Base-by-base conservation (phyloP, 2,113 vertebrate genomes). In the Vicugna pacos region DNA sequence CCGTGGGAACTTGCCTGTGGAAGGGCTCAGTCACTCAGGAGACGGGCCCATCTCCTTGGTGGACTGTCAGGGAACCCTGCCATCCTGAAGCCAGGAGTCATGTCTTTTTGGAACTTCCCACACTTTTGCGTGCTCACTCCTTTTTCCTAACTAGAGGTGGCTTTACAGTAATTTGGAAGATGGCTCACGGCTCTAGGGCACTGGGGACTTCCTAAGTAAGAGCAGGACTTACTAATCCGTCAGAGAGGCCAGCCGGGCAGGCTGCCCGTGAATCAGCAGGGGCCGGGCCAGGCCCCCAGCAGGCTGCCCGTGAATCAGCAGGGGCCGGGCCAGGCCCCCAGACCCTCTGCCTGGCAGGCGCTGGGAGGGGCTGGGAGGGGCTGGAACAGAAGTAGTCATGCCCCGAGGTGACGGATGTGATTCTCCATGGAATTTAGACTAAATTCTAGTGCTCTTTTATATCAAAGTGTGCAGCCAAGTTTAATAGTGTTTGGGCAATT, bases 131-230 rank as follows among this genome's bases (percentile, higher is more conserved):
- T 42, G 30, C 48, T 54, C 52, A 16, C 67, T 54, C 22, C 87
- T 76, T 80, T 73, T 62, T 95, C 28, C 38, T 64, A 35, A 52
- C 13, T 32, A 48, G 46, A 65, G 80, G 24, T 56, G 62, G 32
- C 30, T 86, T 89, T 67, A 24, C 5, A 20, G 67, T 64, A 19
- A 81, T 65, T 26, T 46, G 75, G 42, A 73, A 56, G 54, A 8
- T 50, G 69, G 54, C 28, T 20, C 50, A 75, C 24, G 65, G 62
- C 54, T 60, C 2, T 26, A 30, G 38, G 62, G 26, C 35, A 14
- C 54, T 24, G 67, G 67, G 93, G 38, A 70, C 93, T 86, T 87
- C 62, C 88, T 64, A n/a, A 70, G 38, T 58, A 52, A 84, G 38
- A 65, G 80, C 85, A 75, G 38, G 76, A 58, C 20, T 77, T 88